Evolutionary conservation across 1,140 invertebrate species (phyloP).

Genomic region (Solenopsis invicta): DNA sequence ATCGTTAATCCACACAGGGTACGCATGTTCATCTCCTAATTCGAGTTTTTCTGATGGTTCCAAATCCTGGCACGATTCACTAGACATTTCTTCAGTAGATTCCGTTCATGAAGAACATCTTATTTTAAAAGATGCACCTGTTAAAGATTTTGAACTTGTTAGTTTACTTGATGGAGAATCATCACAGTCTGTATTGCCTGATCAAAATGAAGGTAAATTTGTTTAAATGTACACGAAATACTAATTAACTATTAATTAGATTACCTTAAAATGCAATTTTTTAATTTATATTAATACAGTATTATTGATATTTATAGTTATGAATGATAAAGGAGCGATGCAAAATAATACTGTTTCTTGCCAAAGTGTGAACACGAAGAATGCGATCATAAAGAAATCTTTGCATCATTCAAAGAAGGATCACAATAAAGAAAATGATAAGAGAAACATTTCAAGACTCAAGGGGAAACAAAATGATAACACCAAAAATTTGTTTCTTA

Average conservation of each 20-base stretch:
- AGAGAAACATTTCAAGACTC: constrained; percentile 12
- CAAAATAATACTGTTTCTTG: background rate
- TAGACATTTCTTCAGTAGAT: constrained; percentile 62
- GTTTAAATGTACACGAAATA: background rate
- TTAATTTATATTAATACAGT: background rate
- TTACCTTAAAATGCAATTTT: background rate
- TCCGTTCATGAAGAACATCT: background rate
- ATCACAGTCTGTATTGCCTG: constrained; percentile 60
- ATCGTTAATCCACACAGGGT: constrained; percentile 64
- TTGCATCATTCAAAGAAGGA: constrained; percentile 27
- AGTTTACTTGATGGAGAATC: constrained; percentile 76
- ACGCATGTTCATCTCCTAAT: constrained; percentile 73
- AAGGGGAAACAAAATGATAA: constrained; percentile 22
- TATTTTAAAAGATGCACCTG: background rate
- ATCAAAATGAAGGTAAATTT: constrained; percentile 49
- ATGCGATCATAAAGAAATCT: background rate
- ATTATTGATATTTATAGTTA: background rate
- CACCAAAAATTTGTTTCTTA: constrained; percentile 1
- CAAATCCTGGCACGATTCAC: constrained; percentile 66
- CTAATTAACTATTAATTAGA: background rate
- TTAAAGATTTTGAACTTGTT: constrained; percentile 75
- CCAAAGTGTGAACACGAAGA: background rate
- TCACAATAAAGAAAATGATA: constrained; percentile 48
- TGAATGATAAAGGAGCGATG: background rate
- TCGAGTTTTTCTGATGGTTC: constrained; percentile 67